Conservation (phyloP, 1,140 invertebrate species). For the Hormaphis cornu region DNA sequence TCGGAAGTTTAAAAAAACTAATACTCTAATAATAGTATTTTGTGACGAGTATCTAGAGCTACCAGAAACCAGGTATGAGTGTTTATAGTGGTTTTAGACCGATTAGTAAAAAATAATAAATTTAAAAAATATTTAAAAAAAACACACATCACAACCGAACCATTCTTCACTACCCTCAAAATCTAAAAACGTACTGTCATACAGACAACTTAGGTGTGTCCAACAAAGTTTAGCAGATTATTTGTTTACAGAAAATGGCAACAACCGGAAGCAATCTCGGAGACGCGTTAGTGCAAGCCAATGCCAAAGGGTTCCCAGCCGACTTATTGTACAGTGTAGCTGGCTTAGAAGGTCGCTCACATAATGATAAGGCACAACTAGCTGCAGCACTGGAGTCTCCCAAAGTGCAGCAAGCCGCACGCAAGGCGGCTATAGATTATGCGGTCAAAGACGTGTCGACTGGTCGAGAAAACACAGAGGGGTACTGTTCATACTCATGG, state of each 20-base stretch:
- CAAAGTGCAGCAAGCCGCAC: neutral
- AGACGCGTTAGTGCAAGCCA: neutral
- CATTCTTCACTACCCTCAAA: too few relatives aligned
- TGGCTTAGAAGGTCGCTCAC: neutral
- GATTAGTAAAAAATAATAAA: too few relatives aligned
- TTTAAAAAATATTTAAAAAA: too few relatives aligned
- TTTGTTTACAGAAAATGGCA: neutral
- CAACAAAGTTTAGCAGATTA: too few relatives aligned
- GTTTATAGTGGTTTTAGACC: too few relatives aligned
- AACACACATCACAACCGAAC: too few relatives aligned
- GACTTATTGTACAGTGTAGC: neutral
- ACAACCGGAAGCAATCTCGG: neutral
- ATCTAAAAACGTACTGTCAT: too few relatives aligned
- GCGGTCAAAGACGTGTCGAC: neutral
- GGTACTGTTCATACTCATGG: conserved; percentile 28
- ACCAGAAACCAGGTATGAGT: too few relatives aligned
- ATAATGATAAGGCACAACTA: neutral
- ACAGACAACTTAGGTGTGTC: too few relatives aligned
- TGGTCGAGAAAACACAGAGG: neutral
- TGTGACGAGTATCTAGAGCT: too few relatives aligned
- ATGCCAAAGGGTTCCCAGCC: neutral
- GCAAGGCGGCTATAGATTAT: neutral
- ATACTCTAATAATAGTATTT: too few relatives aligned
- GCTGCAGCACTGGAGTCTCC: neutral
- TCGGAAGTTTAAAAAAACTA: too few relatives aligned